Evolutionary conservation across 2,113 vertebrate species (phyloP), one percentile per base, ranked within the genome.

Genomic region (Marmota flaviventris): DNA sequence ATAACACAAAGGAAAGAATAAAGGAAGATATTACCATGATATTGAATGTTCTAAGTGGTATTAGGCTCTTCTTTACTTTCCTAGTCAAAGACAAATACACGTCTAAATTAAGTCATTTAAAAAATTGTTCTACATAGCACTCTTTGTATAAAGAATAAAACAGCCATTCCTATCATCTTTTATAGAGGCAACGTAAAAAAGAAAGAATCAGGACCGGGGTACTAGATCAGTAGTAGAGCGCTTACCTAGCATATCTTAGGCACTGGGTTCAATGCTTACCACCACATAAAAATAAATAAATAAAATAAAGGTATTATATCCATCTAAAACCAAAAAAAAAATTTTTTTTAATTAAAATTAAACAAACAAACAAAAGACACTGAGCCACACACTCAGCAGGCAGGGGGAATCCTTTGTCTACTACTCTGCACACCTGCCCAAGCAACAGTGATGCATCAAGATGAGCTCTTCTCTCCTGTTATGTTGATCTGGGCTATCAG

Each of bases 1-100:
- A 22, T n/a, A 89, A 85, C 37, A 87, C 85, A 92, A 95, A 48
- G 14, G 14, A 34, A 45, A 76, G 11, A 72, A 89, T 65, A 84
- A 89, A 85, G 70, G 25, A 94, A 81, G 56, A 7, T 27, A 32
- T 48, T 63, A 37, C 27, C 34, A 85, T 39, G 32, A 89, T 48
- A 81, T 84, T 61, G 73, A 86, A 95, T 32, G 14, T 72, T 95
- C 65, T 90, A 42, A 84, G 61, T 51, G 12, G 34, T 20, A 85
- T 17, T 45, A 48, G 48, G 7, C 29, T 67, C 45, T 63, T 89
- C 48, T 82, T 78, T 39, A 78, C 51, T 76, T 93, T 73, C 75
- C 22, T 76, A 73, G 56, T 73, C 37, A 86, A 94, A 90, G 39
- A 82, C 93, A 94, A 93, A 93, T 29, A 89, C 77, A 72, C 48